Base-by-base conservation (phyloP, 2,888 invertebrate genomes). In the Mesoligia furuncula region DNA sequence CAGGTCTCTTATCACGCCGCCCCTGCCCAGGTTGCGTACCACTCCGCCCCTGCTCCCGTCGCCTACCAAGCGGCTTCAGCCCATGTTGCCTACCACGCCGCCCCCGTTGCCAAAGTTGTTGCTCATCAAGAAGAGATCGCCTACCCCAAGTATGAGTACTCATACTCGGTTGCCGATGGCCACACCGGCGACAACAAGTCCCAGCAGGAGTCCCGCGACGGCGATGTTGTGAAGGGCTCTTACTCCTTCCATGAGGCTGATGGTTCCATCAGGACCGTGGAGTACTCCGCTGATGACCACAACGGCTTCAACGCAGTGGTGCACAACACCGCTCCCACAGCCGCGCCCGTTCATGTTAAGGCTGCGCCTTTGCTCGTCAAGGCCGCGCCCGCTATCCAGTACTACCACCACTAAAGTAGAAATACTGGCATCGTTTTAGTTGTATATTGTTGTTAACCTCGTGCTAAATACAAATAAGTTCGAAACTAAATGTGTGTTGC, bases 121-220 rank as follows among this genome's bases (percentile, higher is more conserved):
- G 83, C 83, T 61, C 74, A 80, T 24, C 82, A 68, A 51, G 86
- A 85, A 74, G 83, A 85, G 61, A 73, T 83, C 48, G 80, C 87
- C 36, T 73, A 84, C 90, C 94, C 94, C 70, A 92, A 94, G 85
- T 95, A 95, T 90, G 93, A 95, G 86, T 96, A 94, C 93, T 93
- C 92, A 75, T 97, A 97, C 92, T 96, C 96, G 70, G 96, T 97
- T 13, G 93, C 95, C 86, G 97, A 97, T 87, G 93, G 94, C 61
- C 95, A 96, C 92, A 96, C 96, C 89, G 97, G 97, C 51, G 97
- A 97, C 93, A 93, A 95, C 91, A 96, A 97, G 91, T 93, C 93
- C 82, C 96, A 96, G 90, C 96, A 96, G 85, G 97, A 97, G 87
- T 85, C 89, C 81, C 93, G 95, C 76, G 96, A 97, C 80, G 97